These are phyloP conservation scores for Pontoporia blainvillei DNA, from an alignment of 2,113 vertebrate species.

Conservation along the genomic window DNA sequence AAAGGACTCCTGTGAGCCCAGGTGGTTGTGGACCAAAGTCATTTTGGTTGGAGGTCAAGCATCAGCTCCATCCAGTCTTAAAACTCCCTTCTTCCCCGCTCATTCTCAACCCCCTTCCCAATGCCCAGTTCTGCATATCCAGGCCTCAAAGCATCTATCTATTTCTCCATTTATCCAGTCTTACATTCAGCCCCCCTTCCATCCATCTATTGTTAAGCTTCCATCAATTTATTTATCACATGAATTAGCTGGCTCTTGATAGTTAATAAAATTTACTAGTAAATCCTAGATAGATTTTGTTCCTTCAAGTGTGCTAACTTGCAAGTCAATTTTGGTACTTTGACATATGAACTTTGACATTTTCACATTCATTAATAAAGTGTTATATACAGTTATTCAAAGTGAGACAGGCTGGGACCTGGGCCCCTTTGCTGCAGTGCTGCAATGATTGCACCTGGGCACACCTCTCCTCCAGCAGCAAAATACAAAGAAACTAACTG, in stretches of 20 bases:
- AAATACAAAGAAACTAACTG: no score
- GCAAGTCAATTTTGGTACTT: background rate
- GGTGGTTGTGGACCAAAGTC: background rate
- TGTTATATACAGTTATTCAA: background rate
- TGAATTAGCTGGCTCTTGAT: background rate
- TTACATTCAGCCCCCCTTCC: background rate
- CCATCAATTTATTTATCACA: background rate
- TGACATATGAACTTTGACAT: background rate
- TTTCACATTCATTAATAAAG: constrained; percentile 7
- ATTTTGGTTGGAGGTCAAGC: background rate
- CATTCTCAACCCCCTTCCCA: background rate
- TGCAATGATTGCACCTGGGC: no score
- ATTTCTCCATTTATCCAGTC: background rate
- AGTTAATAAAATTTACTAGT: background rate
- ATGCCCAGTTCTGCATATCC: background rate
- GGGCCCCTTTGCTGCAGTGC: no score
- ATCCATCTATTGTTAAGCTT: no score
- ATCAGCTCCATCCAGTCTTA: background rate
- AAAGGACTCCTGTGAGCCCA: background rate
- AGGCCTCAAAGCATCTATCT: background rate
- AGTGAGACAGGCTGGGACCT: background rate
- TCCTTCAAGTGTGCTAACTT: constrained; percentile 14
- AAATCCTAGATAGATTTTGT: background rate
- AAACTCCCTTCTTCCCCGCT: background rate
- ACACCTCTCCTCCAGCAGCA: no score